Base-by-base conservation (phyloP, 2,888 invertebrate genomes). In the Phalangium opilio region DNA sequence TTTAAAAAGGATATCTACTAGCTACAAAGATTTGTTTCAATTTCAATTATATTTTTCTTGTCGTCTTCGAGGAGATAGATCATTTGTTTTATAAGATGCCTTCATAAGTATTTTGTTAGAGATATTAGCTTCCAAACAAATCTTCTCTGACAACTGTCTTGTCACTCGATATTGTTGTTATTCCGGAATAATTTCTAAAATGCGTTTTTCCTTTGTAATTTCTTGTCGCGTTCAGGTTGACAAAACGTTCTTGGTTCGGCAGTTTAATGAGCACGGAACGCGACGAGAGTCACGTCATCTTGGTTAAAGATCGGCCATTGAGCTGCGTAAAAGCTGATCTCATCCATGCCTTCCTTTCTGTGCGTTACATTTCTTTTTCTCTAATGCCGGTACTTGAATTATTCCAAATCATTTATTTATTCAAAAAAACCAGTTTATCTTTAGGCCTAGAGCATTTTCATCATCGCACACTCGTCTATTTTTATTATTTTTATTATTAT, bases 191-290 rank as follows among this genome's bases (percentile, higher is more conserved):
- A 27, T 27, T 27, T 27, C 27, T 27, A 27, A 27, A 27, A 27
- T 4, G 8, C 27, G 27, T 27, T 27, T 27, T 27, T 27, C 8
- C 27, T 27, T 27, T 8, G 8, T 11, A 42, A 44, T 10, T 39
- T 17, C 38, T 3, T 42, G 20, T 21, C 18, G 39, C n/a, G 18
- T 43, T 14, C 52, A 66, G 65, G 47, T 72, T 93, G 45, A 95
- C 95, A 38, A 96, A 96, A 70, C 83, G 90, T 56, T 96, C 96
- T 0, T 98, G 96, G 96, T 98, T 98, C 70, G 96, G 96, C 11
- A 90, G 90, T 57, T 71, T 98, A 57, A 85, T 98, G 71, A 53
- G 53, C 43, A 50, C 49, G 36, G 93, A 87, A 64, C 83, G 95
- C 62, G 96, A 98, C 62, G 95, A 96, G 67, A 89, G 87, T 3